Percentiles rank a stretch among this genome's conserved stretches.
phyloP scores from a whole-genome alignment of 2,888 invertebrate genomes.

The Dryobotodes eremita region DNA sequence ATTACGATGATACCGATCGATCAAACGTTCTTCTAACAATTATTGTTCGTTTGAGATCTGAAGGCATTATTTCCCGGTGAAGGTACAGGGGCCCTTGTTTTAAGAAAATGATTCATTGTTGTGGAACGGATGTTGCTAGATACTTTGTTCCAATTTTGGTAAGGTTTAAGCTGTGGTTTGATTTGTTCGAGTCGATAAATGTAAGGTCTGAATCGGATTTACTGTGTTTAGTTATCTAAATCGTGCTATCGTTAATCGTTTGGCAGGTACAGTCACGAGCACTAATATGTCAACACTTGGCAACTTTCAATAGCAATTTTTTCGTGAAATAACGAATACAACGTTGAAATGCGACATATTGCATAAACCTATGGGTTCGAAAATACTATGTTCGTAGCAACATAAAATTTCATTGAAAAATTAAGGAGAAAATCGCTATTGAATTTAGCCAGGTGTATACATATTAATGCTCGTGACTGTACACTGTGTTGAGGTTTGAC shows the following conservation, averaged over 20 bases:
- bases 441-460: no score
- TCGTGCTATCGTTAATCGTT: background rate
- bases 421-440: no score
- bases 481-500: no score
- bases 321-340: no score
- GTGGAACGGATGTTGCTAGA: constrained; percentile 62
- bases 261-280: no score
- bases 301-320: no score
- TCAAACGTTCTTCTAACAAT: constrained; percentile 77
- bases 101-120: constrained; percentile 69
- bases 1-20: constrained; percentile 85
- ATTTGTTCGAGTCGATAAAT: constrained; percentile 28
- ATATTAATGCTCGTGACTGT: no score
- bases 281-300: no score
- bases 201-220: constrained; percentile 2
- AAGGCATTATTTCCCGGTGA: constrained; percentile 73
- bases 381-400: no score
- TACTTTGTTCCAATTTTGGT: constrained; percentile 56
- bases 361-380: no score
- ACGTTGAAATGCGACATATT: no score
- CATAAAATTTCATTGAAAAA: no score
- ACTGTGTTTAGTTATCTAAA: constrained; percentile 8
- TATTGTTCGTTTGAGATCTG: constrained; percentile 77
- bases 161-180: constrained; percentile 12
- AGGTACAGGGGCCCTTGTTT: constrained; percentile 70